A percentile compares a stretch with the other conserved stretches of the same genome.
Conservation (phyloP, 2,113 vertebrate genomes). For the Mesocricetus auratus region DNA sequence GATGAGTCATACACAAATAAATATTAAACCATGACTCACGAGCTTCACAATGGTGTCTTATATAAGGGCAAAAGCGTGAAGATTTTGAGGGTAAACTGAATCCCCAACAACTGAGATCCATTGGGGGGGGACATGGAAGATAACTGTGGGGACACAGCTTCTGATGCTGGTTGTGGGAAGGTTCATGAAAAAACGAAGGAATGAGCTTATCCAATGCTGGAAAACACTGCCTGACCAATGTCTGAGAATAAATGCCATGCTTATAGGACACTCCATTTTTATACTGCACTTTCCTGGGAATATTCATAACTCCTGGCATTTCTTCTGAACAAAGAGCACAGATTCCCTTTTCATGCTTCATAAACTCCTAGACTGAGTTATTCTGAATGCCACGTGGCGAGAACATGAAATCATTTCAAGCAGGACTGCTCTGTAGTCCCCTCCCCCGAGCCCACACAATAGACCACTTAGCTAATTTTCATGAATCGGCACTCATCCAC, state of each 20-base stretch:
- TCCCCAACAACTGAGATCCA: neutral
- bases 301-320: conserved; percentile 30
- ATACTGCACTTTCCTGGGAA: neutral
- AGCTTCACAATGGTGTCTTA: neutral
- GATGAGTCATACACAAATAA: conserved; percentile 1
- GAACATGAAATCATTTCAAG: conserved; percentile 9
- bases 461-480: neutral
- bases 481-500: conserved; percentile 23
- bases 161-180: neutral
- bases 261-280: conserved; percentile 38
- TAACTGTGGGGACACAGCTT: neutral
- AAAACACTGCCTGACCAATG: neutral
- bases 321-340: neutral
- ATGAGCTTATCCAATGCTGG: neutral
- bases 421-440: neutral
- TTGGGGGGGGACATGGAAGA: neutral
- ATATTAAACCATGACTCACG: neutral
- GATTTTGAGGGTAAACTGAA: neutral
- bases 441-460: neutral
- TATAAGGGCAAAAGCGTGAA: neutral
- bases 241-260: conserved; percentile 41
- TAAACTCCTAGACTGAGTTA: neutral
- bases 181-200: neutral
- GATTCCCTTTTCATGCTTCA: neutral
- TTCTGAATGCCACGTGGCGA: neutral